Conservation (phyloP, 2,797 vertebrate species). For the Meriones psammophilus region DNA sequence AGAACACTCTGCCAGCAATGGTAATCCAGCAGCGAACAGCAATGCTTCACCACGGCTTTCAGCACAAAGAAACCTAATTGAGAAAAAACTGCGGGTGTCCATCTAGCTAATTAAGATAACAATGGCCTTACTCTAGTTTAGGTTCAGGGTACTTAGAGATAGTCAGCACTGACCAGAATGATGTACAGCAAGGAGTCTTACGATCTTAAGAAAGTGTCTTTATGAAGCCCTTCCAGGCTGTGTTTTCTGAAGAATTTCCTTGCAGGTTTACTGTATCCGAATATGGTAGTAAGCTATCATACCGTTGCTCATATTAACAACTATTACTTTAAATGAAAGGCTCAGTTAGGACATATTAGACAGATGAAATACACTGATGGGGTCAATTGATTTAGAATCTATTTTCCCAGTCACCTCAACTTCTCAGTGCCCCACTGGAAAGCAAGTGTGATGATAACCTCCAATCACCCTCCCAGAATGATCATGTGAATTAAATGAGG, state of each 20-base stretch:
- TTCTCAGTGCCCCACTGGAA: background rate
- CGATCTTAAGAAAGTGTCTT: background rate
- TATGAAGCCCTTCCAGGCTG: background rate
- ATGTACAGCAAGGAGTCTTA: background rate
- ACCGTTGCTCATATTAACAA: background rate
- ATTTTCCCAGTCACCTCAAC: background rate
- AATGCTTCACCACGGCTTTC: background rate
- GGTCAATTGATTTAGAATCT: background rate
- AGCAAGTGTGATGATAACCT: background rate
- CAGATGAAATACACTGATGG: background rate
- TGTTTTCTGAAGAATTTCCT: constrained; percentile 33
- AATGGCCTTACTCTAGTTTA: background rate
- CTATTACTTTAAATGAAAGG: background rate
- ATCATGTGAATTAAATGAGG: constrained; percentile 2
- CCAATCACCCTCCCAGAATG: background rate
- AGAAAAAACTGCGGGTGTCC: background rate
- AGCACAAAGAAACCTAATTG: background rate
- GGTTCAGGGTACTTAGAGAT: background rate
- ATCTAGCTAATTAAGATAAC: background rate
- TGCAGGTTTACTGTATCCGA: background rate
- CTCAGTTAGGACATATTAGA: background rate
- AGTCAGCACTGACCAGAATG: background rate
- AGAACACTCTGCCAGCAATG: background rate
- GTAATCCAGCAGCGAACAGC: background rate
- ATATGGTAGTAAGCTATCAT: background rate